A percentile compares a stretch with the other conserved stretches of the same genome.
Conservation (phyloP, 2,113 vertebrate genomes). For the Aldabrachelys gigantea region DNA sequence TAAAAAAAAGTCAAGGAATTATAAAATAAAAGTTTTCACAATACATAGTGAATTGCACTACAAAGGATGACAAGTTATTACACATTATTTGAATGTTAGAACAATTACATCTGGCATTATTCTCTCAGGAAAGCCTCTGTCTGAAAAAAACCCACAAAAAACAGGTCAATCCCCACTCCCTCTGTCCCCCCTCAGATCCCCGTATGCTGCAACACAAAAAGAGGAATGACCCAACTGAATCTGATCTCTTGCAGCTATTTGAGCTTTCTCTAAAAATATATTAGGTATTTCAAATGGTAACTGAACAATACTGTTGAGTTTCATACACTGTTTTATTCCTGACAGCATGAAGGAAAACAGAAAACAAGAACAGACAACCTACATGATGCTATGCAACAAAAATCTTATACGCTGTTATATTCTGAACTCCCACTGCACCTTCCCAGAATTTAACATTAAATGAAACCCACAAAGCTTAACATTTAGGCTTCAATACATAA, state of each 20-base stretch:
- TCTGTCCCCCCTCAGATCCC: background rate
- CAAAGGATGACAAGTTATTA: background rate
- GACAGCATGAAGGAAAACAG: background rate
- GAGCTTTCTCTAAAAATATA: slow-evolving; percentile 12
- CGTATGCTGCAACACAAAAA: background rate
- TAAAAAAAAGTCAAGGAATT: slow-evolving; percentile 1
- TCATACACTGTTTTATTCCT: background rate
- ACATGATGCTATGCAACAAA: background rate
- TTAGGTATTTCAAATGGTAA: background rate
- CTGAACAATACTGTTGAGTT: background rate
- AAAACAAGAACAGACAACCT: background rate
- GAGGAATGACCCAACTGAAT: slow-evolving; percentile 11
- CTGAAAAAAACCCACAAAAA: background rate
- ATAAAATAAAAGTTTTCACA: background rate
- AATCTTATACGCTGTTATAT: background rate
- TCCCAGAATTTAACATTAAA: background rate
- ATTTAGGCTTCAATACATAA: background rate
- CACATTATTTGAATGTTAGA: slow-evolving; percentile 31
- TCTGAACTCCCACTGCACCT: background rate
- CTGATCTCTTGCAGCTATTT: slow-evolving; percentile 8
- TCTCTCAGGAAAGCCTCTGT: slow-evolving; percentile 32
- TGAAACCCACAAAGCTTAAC: background rate
- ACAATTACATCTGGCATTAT: slow-evolving; percentile 19
- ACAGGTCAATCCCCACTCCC: background rate
- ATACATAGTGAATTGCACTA: slow-evolving; percentile 19